Percentiles rank a stretch among this genome's conserved stretches.
Evolutionary conservation across 2,797 vertebrate species (phyloP).

Genomic region (Florisuga fusca): DNA sequence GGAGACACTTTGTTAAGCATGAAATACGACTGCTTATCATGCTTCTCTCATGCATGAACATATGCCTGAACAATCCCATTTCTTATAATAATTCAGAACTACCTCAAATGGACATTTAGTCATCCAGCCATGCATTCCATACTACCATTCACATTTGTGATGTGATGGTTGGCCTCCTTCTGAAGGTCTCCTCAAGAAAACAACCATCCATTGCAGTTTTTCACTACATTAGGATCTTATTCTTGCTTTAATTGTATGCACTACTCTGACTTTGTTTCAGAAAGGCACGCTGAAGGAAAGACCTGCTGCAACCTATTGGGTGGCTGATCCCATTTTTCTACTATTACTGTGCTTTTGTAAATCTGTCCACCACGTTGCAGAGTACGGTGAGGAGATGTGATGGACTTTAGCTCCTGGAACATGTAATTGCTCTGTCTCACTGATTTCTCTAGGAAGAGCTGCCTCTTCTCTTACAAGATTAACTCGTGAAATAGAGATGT

Average conservation of each 20-base stretch:
- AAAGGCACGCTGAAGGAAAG: background rate
- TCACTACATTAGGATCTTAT: background rate
- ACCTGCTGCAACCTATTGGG: background rate
- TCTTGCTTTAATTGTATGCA: background rate
- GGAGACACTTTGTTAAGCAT: conserved; percentile 7
- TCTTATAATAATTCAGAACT: background rate
- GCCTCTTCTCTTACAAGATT: background rate
- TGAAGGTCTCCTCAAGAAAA: conserved; percentile 31
- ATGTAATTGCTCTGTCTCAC: background rate
- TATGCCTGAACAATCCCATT: background rate
- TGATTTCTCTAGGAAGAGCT: background rate
- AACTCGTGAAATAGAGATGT: background rate
- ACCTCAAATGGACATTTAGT: background rate
- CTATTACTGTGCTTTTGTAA: background rate
- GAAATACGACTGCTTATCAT: conserved; percentile 8
- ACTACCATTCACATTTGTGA: background rate
- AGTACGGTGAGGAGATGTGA: background rate
- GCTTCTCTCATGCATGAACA: background rate
- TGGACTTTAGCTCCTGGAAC: background rate
- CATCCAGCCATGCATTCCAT: background rate
- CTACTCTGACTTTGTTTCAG: background rate
- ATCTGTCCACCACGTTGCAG: background rate
- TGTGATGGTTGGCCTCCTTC: background rate
- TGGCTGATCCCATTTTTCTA: background rate
- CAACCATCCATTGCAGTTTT: background rate